Conservation (phyloP, 2,113 vertebrate genomes). For the Mustelus asterias region DNA sequence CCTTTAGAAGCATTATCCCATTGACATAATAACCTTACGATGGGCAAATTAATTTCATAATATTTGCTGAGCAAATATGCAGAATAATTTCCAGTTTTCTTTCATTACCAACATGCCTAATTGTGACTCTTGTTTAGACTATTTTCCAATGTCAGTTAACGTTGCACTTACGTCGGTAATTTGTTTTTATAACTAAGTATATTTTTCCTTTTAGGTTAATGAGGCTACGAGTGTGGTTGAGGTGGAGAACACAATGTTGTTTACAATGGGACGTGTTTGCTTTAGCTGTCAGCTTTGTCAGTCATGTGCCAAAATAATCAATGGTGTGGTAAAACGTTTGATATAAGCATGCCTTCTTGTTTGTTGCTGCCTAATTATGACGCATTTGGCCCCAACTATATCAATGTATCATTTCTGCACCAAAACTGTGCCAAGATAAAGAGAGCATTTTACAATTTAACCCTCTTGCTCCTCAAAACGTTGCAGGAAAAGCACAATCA, state of each 20-base stretch:
- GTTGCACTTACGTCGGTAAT: background rate
- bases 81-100: background rate
- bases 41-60: background rate
- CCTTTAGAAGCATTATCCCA: background rate
- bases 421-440: slow-evolving; percentile 22
- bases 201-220: background rate
- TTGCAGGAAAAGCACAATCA: background rate
- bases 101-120: background rate
- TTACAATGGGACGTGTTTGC: background rate
- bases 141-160: background rate
- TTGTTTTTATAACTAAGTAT: background rate
- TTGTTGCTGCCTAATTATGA: slow-evolving; percentile 25
- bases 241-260: background rate
- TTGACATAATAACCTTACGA: background rate
- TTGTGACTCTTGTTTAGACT: background rate
- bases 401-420: slow-evolving; percentile 3
- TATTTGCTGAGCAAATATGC: too few species aligned
- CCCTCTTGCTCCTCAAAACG: background rate
- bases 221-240: background rate
- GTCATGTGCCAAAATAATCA: slow-evolving; percentile 28
- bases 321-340: slow-evolving; percentile 10
- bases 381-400: slow-evolving; percentile 1
- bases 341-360: slow-evolving; percentile 30
- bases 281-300: background rate
- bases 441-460: background rate